These are phyloP conservation scores for Neodiprion pinetum DNA, from an alignment of 1,140 invertebrate species.

Conservation along the genomic window DNA sequence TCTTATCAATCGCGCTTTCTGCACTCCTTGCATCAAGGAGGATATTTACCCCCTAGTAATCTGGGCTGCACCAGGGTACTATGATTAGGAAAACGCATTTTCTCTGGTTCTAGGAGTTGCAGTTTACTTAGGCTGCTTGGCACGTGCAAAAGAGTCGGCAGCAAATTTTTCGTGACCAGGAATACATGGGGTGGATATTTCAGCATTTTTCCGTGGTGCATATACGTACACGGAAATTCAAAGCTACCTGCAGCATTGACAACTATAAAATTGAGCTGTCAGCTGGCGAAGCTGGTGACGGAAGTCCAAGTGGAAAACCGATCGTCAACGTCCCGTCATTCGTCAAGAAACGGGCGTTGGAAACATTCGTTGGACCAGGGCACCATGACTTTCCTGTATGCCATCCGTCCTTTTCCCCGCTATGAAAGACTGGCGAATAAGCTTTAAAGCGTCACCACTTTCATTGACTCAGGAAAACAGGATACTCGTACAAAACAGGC, in stretches of 20 bases:
- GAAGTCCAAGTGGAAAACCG: not conserved
- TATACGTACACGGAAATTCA: not conserved
- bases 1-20: not conserved
- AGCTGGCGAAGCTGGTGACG: too few species aligned
- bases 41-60: not conserved
- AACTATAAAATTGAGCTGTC: too few species aligned
- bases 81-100: not conserved
- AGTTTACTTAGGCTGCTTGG: not conserved
- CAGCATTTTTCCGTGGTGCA: not conserved
- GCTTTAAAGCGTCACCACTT: not conserved
- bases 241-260: too few species aligned
- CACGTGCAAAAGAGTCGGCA: not conserved
- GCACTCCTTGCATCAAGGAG: not conserved
- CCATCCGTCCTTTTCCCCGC: not conserved
- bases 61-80: not conserved
- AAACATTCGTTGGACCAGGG: not conserved
- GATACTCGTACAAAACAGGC: not conserved
- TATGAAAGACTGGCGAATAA: not conserved
- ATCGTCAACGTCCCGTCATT: constrained; percentile 7
- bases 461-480: not conserved
- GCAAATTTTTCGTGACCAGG: not conserved
- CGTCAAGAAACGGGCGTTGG: not conserved
- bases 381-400: not conserved
- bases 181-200: not conserved
- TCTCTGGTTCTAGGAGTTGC: not conserved